Percentiles rank a stretch among this genome's conserved stretches.
phyloP scores from a whole-genome alignment of 2,888 invertebrate species.

The Elmis aenea region DNA sequence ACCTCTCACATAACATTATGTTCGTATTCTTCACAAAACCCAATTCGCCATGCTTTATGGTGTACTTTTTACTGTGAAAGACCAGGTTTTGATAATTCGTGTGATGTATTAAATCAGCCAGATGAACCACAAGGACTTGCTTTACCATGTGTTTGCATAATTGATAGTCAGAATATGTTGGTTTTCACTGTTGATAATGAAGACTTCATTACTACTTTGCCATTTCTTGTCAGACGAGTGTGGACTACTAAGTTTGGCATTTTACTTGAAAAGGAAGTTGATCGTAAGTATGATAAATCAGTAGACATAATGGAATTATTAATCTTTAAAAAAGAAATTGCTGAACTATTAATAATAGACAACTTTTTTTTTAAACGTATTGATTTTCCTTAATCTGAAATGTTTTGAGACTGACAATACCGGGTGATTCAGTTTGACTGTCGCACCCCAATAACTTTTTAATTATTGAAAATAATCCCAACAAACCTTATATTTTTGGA shows the following conservation, averaged over 20 bases:
- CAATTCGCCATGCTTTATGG: slow-evolving; percentile 76
- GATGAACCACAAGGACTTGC: slow-evolving; percentile 51
- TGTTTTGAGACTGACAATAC: too few relatives aligned
- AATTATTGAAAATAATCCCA: too few relatives aligned
- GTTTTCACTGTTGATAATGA: slow-evolving; percentile 77
- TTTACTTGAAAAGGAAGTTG: slow-evolving; percentile 67
- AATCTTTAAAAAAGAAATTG: too few relatives aligned
- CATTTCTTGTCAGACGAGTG: slow-evolving; percentile 72
- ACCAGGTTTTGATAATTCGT: slow-evolving; percentile 48
- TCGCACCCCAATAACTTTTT: too few relatives aligned
- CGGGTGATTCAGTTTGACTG: too few relatives aligned
- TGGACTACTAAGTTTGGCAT: slow-evolving; percentile 86
- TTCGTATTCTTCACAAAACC: slow-evolving; percentile 77
- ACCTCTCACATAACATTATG: slow-evolving; percentile 47
- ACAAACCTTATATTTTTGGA: too few relatives aligned
- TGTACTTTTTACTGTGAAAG: slow-evolving; percentile 59
- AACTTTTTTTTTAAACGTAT: too few relatives aligned
- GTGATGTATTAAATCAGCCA: slow-evolving; percentile 44
- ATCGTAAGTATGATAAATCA: too few relatives aligned
- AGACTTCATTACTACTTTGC: slow-evolving; percentile 76
- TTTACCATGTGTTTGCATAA: slow-evolving; percentile 64
- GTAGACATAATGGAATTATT: too few relatives aligned
- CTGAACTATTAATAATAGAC: too few relatives aligned
- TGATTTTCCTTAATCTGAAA: too few relatives aligned
- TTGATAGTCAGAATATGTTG: slow-evolving; percentile 71